These are phyloP conservation scores for Clepsis dumicolana DNA, from an alignment of 2,888 invertebrate genomes.

Conservation along the genomic window DNA sequence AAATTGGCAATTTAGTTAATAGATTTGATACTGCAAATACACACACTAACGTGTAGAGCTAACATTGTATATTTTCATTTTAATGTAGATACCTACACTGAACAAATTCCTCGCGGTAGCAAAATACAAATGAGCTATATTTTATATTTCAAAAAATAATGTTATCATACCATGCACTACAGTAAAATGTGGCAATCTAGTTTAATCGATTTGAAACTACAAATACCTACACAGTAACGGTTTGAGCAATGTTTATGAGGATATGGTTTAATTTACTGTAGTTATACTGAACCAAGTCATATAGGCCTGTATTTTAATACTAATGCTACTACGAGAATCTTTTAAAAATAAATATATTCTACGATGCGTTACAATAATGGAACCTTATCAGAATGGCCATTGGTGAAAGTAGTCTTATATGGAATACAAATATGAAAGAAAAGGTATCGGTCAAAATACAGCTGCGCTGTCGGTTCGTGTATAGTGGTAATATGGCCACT, in stretches of 20 bases:
- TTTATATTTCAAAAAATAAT: neutral
- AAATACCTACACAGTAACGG: neutral
- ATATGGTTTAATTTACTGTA: neutral
- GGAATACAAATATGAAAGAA: conserved; percentile 29
- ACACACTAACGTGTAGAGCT: neutral
- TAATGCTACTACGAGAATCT: neutral
- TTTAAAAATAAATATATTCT: neutral
- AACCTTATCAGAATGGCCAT: neutral
- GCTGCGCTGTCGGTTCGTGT: conserved; percentile 46
- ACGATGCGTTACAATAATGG: neutral
- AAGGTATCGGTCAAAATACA: conserved; percentile 26
- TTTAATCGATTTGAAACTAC: conserved; percentile 1
- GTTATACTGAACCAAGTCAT: neutral
- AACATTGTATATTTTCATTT: neutral
- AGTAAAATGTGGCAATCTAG: conserved; percentile 1
- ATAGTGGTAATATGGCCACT: conserved; percentile 47
- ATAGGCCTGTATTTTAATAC: neutral
- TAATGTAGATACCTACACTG: neutral
- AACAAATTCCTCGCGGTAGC: neutral
- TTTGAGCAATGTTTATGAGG: neutral
- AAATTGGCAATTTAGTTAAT: neutral
- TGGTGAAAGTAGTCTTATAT: neutral
- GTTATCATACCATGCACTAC: neutral
- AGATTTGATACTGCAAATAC: neutral
- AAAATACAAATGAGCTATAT: neutral